Conservation (phyloP, 2,797 vertebrate species). For the Anolis apletophallus region DNA sequence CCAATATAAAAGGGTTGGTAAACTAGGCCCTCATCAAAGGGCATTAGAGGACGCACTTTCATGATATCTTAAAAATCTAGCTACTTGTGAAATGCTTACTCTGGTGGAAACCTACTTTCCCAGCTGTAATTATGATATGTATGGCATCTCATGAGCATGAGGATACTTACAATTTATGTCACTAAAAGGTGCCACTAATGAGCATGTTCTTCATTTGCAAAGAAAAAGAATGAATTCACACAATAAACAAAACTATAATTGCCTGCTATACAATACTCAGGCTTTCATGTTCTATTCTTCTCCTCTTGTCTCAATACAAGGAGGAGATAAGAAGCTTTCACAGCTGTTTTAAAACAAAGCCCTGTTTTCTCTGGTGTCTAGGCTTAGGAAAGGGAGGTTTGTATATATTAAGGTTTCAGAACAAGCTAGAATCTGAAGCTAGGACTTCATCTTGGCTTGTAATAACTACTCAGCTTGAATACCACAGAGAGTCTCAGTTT, state of each 20-base stretch:
- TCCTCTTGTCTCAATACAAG: neutral
- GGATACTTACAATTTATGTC: no score
- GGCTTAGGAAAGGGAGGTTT: neutral
- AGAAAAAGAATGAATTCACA: neutral
- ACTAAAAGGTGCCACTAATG: no score
- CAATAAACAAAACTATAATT: neutral
- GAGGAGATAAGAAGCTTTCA: neutral
- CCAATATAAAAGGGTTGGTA: no score
- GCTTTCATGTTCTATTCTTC: neutral
- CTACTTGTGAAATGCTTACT: no score
- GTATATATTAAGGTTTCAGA: neutral
- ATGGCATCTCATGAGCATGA: no score
- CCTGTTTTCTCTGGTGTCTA: neutral
- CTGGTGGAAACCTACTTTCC: no score
- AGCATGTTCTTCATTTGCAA: constrained; percentile 55
- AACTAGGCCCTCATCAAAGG: no score
- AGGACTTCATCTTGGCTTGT: neutral
- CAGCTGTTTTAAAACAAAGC: neutral
- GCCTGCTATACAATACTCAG: neutral
- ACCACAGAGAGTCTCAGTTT: neutral
- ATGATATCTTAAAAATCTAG: no score
- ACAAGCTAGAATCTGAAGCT: neutral
- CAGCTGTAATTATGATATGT: no score
- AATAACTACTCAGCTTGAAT: neutral
- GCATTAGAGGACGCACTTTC: no score